Evolutionary conservation across 2,797 vertebrate species (phyloP).

Genomic region (Semotilus atromaculatus): DNA sequence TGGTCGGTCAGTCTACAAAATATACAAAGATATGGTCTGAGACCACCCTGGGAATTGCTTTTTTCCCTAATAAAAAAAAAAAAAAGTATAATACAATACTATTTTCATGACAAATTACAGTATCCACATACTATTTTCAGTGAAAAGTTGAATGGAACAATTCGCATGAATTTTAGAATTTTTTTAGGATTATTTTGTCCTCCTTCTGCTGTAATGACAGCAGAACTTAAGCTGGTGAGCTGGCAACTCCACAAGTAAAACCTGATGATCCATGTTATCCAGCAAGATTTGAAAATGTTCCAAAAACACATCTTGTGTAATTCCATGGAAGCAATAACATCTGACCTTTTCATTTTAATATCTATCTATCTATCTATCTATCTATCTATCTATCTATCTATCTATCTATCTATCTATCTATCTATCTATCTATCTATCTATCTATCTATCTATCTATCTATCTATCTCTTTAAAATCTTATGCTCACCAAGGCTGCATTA

Average conservation of each 20-base stretch:
- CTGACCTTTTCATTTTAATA: not conserved
- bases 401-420: too few species aligned
- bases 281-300: slow-evolving; percentile 1
- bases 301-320: slow-evolving; percentile 19
- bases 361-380: too few species aligned
- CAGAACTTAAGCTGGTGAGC: slow-evolving; percentile 9
- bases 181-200: not conserved
- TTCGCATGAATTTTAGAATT: not conserved
- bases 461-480: too few species aligned
- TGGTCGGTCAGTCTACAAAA: not conserved
- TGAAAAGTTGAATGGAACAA: not conserved
- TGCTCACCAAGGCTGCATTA: too few species aligned
- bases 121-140: not conserved
- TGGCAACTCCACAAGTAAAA: slow-evolving; percentile 11
- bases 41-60: not conserved
- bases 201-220: not conserved
- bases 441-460: too few species aligned
- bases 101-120: not conserved
- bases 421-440: too few species aligned
- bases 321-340: not conserved
- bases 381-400: too few species aligned
- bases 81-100: not conserved
- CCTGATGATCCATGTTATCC: slow-evolving; percentile 27
- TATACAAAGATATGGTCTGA: not conserved
- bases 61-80: not conserved